Evolutionary conservation across 2,888 invertebrate species (phyloP).

Genomic region (Bugula neritina): DNA sequence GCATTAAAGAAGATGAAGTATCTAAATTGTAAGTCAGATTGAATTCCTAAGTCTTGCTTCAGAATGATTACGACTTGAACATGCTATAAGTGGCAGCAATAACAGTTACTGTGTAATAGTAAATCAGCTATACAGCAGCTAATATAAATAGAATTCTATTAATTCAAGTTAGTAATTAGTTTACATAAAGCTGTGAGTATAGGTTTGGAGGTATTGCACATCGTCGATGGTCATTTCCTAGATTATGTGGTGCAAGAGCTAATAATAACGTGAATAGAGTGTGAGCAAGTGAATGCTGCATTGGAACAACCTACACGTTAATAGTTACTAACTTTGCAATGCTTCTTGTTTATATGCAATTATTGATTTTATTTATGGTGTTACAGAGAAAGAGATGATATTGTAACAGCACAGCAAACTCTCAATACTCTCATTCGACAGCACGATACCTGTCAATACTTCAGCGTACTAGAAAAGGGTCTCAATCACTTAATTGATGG

Average conservation of each 20-base stretch:
- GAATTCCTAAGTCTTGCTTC: background rate
- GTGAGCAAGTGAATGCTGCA: no score
- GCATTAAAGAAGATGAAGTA: slow-evolving; percentile 24
- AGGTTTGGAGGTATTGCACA: background rate
- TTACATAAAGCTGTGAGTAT: background rate
- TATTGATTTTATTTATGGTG: background rate
- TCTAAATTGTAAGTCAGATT: slow-evolving; percentile 17
- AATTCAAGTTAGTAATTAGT: background rate
- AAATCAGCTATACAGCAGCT: no score
- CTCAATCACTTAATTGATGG: slow-evolving; percentile 14
- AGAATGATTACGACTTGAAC: background rate
- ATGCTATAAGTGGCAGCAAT: background rate
- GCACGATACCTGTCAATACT: slow-evolving; percentile 14
- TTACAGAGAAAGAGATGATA: slow-evolving; percentile 22
- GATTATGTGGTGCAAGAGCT: background rate
- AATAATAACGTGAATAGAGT: background rate
- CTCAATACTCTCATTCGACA: slow-evolving; percentile 4
- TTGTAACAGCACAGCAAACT: background rate
- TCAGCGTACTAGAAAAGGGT: slow-evolving; percentile 19
- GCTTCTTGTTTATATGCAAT: no score
- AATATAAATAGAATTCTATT: background rate
- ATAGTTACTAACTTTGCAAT: no score
- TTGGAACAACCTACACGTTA: no score
- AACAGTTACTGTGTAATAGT: background rate
- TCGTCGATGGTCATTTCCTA: background rate